These are phyloP conservation scores for Pycnomerus fuliginosus DNA, from an alignment of 2,888 invertebrate genomes.

Conservation along the genomic window DNA sequence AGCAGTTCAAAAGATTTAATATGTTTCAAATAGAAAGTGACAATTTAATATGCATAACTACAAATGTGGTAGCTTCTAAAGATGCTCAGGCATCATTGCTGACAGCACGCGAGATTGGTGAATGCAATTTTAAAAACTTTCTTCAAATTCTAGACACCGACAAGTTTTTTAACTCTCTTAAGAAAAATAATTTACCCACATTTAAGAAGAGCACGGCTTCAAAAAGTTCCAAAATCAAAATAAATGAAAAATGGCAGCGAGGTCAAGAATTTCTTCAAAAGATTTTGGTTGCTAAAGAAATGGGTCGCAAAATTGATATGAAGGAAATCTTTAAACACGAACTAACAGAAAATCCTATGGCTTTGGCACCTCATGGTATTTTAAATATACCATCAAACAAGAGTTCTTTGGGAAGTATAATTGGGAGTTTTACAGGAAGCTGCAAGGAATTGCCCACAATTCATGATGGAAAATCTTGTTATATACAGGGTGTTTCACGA, in stretches of 20 bases:
- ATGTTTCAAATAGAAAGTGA: slow-evolving; percentile 9
- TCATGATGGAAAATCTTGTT: neutral
- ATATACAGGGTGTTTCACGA: too few species aligned
- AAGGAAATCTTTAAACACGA: slow-evolving; percentile 3
- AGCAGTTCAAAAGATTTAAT: slow-evolving; percentile 13
- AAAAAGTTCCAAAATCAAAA: neutral
- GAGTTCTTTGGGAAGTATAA: slow-evolving; percentile 3
- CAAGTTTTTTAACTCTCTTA: too few species aligned
- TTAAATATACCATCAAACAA: slow-evolving; percentile 4
- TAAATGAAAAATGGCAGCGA: neutral
- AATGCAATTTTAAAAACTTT: too few species aligned
- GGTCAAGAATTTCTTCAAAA: slow-evolving; percentile 3
- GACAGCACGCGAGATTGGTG: neutral
- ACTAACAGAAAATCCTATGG: slow-evolving; percentile 1
- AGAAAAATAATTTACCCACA: too few species aligned
- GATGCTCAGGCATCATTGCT: neutral
- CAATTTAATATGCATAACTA: slow-evolving; percentile 8
- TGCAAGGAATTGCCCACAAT: neutral
- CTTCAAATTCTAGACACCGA: too few species aligned
- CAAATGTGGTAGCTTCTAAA: slow-evolving; percentile 7
- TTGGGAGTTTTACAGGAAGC: slow-evolving; percentile 1
- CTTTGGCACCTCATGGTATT: too few species aligned
- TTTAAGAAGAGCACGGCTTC: neutral
- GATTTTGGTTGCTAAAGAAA: slow-evolving; percentile 6
- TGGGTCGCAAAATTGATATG: slow-evolving; percentile 2